Evolutionary conservation across 1,140 invertebrate genomes (phyloP).

Genomic region (Halictus rubicundus): DNA sequence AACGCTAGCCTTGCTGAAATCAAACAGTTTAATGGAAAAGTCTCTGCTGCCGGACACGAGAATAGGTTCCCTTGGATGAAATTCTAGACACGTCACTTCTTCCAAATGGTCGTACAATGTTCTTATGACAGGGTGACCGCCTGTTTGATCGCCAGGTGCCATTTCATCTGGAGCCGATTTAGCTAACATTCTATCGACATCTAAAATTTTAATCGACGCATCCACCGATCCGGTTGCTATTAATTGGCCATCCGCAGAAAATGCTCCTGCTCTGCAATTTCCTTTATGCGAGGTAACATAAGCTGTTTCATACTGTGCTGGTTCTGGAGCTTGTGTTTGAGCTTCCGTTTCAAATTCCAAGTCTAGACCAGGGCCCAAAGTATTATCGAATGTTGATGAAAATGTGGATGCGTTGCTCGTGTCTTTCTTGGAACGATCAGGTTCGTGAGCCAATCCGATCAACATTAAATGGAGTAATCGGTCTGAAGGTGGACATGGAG

Average conservation of each 20-base stretch:
- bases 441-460: conserved; percentile 93
- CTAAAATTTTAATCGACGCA: conserved; percentile 98
- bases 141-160: conserved; percentile 89
- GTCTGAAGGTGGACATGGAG: conserved; percentile 97
- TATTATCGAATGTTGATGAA: conserved; percentile 84
- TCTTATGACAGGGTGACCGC: conserved; percentile 98
- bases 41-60: conserved; percentile 96
- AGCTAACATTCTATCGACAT: conserved; percentile 98
- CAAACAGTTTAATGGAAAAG: conserved; percentile 97
- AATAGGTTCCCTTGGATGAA: conserved; percentile 96
- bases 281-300: conserved; percentile 99
- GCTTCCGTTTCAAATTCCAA: conserved; percentile 98
- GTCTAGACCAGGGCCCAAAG: conserved; percentile 92
- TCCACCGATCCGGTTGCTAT: conserved; percentile 99
- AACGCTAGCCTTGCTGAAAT: conserved; percentile 98
- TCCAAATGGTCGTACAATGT: conserved; percentile 99
- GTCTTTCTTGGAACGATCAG: conserved; percentile 82
- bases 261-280: conserved; percentile 96
- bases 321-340: conserved; percentile 93
- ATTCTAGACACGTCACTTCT: conserved; percentile 98
- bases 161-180: conserved; percentile 94
- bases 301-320: conserved; percentile 97
- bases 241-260: conserved; percentile 95
- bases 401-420: conserved; percentile 83
- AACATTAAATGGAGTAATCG: conserved; percentile 92